phyloP scores from a whole-genome alignment of 2,888 invertebrate genomes.

The Disparrhopalites patrizii region DNA sequence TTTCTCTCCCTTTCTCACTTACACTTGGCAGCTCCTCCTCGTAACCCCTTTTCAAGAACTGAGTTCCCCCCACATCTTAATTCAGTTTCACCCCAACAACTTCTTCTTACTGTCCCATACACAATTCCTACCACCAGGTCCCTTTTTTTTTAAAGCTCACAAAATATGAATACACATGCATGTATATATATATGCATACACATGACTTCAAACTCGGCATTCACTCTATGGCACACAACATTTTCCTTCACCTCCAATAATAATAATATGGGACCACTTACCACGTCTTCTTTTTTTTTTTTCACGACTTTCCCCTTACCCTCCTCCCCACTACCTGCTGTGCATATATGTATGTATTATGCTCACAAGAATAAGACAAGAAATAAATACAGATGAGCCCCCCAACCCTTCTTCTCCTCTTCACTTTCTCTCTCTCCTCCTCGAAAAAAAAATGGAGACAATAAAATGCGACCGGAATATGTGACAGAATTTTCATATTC shows the following conservation, averaged over 20 bases:
- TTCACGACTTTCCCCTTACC: neutral
- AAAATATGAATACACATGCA: too few relatives aligned
- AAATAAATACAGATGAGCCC: slow-evolving; percentile 1
- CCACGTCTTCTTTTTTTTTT: neutral
- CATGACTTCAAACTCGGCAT: too few relatives aligned
- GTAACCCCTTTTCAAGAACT: neutral
- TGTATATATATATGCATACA: too few relatives aligned
- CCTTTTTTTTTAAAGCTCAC: too few relatives aligned
- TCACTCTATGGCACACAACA: too few relatives aligned
- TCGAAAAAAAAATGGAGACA: slow-evolving; percentile 17
- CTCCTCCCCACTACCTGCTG: neutral
- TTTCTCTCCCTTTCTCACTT: neutral
- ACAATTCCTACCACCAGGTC: too few relatives aligned
- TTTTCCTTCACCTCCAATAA: too few relatives aligned
- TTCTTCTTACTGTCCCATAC: too few relatives aligned
- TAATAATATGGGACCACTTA: too few relatives aligned
- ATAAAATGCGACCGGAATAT: slow-evolving; percentile 29
- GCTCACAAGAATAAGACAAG: neutral
- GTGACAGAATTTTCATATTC: slow-evolving; percentile 28
- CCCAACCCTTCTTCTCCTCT: neutral
- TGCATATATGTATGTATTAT: neutral
- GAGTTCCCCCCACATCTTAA: too few relatives aligned
- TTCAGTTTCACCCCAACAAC: too few relatives aligned
- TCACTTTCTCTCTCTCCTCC: neutral
- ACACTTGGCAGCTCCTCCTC: slow-evolving; percentile 11